These are phyloP conservation scores for Camponotus vicinus DNA, from an alignment of 1,140 invertebrate genomes.

Conservation along the genomic window DNA sequence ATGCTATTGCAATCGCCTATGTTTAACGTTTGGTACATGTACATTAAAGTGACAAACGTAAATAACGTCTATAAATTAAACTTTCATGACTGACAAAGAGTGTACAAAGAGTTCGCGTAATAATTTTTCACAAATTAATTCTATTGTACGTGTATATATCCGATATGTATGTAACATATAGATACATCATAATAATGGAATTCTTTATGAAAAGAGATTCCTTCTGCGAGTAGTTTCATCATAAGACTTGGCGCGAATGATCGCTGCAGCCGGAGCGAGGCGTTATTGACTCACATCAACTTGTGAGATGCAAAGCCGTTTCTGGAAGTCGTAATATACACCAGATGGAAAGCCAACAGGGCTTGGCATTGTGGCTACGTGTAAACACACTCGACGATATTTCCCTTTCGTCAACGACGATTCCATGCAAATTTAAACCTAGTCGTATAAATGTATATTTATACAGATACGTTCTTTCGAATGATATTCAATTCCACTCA, in stretches of 20 bases:
- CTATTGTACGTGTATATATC: not conserved
- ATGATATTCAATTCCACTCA: not conserved
- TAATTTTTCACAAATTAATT: not conserved
- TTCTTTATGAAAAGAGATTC: not conserved
- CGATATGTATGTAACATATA: not conserved
- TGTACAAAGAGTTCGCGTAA: no score
- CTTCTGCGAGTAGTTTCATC: not conserved
- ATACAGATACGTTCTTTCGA: not conserved
- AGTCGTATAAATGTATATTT: not conserved
- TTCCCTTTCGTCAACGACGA: not conserved
- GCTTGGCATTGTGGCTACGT: not conserved
- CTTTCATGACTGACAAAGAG: not conserved
- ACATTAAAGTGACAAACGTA: not conserved
- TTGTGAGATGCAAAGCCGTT: conserved; percentile 34
- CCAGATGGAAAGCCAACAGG: conserved; percentile 42
- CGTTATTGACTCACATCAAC: conserved; percentile 33
- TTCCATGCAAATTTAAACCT: not conserved
- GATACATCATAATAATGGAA: not conserved
- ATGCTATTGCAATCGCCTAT: not conserved
- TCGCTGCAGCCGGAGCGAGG: not conserved
- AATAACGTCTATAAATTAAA: not conserved
- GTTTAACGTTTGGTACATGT: not conserved
- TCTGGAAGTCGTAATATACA: conserved; percentile 51
- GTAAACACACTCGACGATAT: not conserved
- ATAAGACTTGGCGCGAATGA: not conserved